A percentile compares a stretch with the other conserved stretches of the same genome.
These are phyloP conservation scores for Murina feae DNA, from an alignment of 2,113 vertebrate genomes.

Conservation along the genomic window DNA sequence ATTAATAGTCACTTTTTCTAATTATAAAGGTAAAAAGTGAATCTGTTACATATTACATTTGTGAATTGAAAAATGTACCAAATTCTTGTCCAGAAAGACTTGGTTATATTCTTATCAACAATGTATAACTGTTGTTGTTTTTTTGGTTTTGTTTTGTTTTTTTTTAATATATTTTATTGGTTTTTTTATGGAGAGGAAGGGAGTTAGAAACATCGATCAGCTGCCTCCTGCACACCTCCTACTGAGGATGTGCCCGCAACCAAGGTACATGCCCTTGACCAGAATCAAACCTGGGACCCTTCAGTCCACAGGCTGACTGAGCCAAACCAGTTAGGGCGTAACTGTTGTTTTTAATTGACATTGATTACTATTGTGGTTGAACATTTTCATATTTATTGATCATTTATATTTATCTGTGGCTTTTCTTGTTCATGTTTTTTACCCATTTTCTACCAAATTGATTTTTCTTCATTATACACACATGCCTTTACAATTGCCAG, in stretches of 20 bases:
- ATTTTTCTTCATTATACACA: neutral
- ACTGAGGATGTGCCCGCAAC: too few relatives aligned
- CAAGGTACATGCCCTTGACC: too few relatives aligned
- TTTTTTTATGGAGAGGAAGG: too few relatives aligned
- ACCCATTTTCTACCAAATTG: neutral
- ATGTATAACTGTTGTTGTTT: neutral
- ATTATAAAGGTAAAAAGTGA: conserved; percentile 23
- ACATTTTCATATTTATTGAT: neutral
- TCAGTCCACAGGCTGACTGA: too few relatives aligned
- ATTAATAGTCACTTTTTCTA: neutral
- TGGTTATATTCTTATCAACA: neutral
- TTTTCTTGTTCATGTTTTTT: neutral
- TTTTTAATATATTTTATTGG: too few relatives aligned
- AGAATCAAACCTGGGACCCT: too few relatives aligned
- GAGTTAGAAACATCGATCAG: too few relatives aligned
- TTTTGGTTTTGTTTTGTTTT: too few relatives aligned
- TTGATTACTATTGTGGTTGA: neutral
- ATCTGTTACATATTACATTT: neutral
- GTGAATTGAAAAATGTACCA: neutral
- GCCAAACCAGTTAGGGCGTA: too few relatives aligned
- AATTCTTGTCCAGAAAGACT: neutral
- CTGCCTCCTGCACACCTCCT: too few relatives aligned
- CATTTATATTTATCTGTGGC: neutral
- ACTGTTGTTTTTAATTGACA: neutral
- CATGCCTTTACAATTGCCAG: neutral